Evolutionary conservation across 2,888 invertebrate genomes (phyloP).

Genomic region (Pelosia muscerda): DNA sequence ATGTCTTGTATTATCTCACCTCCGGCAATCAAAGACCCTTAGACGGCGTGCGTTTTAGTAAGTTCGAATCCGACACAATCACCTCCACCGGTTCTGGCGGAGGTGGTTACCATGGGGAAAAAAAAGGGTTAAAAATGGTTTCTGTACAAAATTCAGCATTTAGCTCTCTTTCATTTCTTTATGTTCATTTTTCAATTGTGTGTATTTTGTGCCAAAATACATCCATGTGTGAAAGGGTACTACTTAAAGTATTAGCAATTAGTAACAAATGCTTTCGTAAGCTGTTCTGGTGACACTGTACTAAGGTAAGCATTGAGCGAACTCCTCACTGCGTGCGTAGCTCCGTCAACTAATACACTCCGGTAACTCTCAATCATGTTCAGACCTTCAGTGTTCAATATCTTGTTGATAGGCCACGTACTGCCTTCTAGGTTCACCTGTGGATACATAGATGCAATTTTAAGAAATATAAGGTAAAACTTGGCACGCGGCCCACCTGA

Average conservation of each 20-base stretch:
- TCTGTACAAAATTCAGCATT: not conserved
- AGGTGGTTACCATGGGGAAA: too few species aligned
- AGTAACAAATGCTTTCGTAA: constrained; percentile 9
- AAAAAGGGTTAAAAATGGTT: too few species aligned
- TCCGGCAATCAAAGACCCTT: too few species aligned
- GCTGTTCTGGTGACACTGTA: constrained; percentile 12
- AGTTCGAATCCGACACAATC: too few species aligned
- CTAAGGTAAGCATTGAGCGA: constrained; percentile 28
- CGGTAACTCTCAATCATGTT: constrained; percentile 48
- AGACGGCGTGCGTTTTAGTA: too few species aligned
- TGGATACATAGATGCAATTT: constrained; percentile 21
- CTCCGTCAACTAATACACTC: constrained; percentile 17
- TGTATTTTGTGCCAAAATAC: too few species aligned
- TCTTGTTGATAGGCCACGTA: constrained; percentile 61
- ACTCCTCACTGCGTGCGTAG: constrained; percentile 24
- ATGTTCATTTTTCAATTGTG: too few species aligned
- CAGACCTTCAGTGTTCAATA: constrained; percentile 59
- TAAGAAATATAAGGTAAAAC: not conserved
- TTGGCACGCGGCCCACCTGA: too few species aligned
- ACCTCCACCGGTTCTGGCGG: too few species aligned
- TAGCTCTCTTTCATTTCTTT: too few species aligned
- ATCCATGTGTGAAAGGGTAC: too few species aligned
- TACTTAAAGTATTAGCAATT: constrained; percentile 1
- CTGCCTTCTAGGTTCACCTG: constrained; percentile 61
- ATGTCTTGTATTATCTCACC: too few species aligned